Evolutionary conservation across 2,797 vertebrate genomes (phyloP).

Genomic region (Brachymystax lenok): DNA sequence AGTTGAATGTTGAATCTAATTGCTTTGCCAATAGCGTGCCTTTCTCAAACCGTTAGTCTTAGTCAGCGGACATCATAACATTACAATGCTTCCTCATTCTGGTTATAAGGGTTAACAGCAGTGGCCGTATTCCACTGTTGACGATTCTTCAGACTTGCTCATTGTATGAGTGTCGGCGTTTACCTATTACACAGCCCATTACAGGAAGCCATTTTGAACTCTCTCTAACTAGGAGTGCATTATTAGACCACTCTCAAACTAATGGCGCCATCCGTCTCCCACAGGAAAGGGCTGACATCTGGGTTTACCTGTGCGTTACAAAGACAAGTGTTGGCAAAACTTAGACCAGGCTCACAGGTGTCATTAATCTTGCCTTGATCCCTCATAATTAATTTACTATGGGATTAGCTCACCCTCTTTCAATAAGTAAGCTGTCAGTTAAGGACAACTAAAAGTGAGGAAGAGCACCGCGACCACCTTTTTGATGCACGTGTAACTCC

Average conservation of each 20-base stretch:
- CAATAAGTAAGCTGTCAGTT: slow-evolving; percentile 2
- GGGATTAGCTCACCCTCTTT: not conserved
- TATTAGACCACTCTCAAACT: slow-evolving; percentile 25
- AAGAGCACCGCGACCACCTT: not conserved
- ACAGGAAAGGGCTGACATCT: slow-evolving; percentile 35
- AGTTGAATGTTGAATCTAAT: slow-evolving; percentile 5
- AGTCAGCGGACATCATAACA: not conserved
- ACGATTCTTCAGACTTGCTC: not conserved
- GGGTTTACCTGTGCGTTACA: slow-evolving; percentile 30
- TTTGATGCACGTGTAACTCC: not conserved
- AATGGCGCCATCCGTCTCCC: slow-evolving; percentile 56
- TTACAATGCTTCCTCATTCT: not conserved
- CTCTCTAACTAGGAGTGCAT: slow-evolving; percentile 23
- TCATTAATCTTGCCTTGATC: slow-evolving; percentile 26
- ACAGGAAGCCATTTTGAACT: slow-evolving; percentile 4
- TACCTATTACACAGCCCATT: not conserved
- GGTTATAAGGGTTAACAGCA: not conserved
- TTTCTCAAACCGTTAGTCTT: not conserved
- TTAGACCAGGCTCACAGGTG: slow-evolving; percentile 21
- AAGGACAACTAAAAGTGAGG: not conserved
- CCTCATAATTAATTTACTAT: slow-evolving; percentile 1
- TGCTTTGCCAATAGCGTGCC: slow-evolving; percentile 26
- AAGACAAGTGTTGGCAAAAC: slow-evolving; percentile 35
- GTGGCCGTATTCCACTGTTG: not conserved
- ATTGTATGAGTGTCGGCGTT: not conserved